Evolutionary conservation across 1,140 invertebrate species (phyloP), one percentile per base, ranked within the genome.

Genomic region (Hyles euphorbiae): DNA sequence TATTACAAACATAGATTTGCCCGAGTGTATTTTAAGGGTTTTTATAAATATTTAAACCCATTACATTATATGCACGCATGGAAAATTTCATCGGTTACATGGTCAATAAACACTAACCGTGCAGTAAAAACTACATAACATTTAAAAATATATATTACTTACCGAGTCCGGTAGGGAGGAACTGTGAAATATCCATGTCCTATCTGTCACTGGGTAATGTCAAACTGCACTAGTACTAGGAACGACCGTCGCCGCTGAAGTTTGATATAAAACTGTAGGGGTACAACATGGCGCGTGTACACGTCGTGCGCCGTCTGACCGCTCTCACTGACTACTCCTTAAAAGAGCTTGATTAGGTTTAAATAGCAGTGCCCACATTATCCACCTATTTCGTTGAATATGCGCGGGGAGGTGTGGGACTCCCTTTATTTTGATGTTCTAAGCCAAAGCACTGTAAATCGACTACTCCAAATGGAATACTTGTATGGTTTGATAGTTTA

Each of bases 281-380:
- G 61, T 60, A 33, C 67, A 79, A 77, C 44, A 80, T 76, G 70
- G 72, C 74, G 67, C 58, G 46, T 22, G 53, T 54, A 22, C 65
- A 64, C 65, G 64, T 71, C 61, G 56, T 60, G 64, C 72, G 74
- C 63, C 80, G 76, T 67, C 67, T 54, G 78, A 76, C 76, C 72
- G 67, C 63, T 65, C 32, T 46, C 58, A 54, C 61, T 62, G 71
- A 88, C 83, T 88, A 76, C 75, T 81, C 69, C 74, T 81, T 86
- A 88, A 88, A 80, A 61, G 77, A 74, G 61, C 77, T 86, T 86
- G 80, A 88, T 87, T 88, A 87, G 75, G 76, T 84, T 88, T 88
- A 88, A 87, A 88, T 88, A 88, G 82, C 65, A 64, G 62, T 73
- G 80, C 72, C 76, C 77, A 82, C 68, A 85, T 88, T 83, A 87